Evolutionary conservation across 2,113 vertebrate genomes (phyloP), one percentile per base, ranked within the genome.

Genomic region (Tringa solitaria): DNA sequence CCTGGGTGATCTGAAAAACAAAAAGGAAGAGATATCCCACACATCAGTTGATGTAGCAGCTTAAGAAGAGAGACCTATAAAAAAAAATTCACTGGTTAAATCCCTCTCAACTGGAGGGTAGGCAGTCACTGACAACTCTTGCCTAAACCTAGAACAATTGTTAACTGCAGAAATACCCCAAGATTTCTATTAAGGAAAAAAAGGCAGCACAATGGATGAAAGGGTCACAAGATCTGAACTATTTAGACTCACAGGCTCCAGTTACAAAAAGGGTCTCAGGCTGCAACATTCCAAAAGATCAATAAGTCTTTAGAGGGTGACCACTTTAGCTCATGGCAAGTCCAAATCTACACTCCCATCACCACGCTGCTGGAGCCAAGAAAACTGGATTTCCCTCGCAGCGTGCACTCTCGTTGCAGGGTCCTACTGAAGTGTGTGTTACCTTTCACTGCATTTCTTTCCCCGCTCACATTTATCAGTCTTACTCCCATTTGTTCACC

Each of bases 1-100:
- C 99, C 95, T 99, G 99, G 8, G 99, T 99, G 95, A 99, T 98
- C 99, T 99, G 97, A 3, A 84, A 54, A 33, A 67, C 39, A 54
- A 15, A 30, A 30, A 56, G 70, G 32, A 37, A 92, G 22, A 41
- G 43, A 83, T 2, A 17, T 2, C 30, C 46, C 89, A 43, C 10
- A 5, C 73, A 35, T 76, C 33, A 86, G 85, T 50, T 6, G 13
- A 22, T 2, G 12, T 3, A 45, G 72, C 45, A 39, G 64, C 37
- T 23, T 15, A 28, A 69, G 35, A 86, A n/a, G 5, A 75, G 3
- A 72, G 14, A 46, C 1, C 26, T 21, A 3, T 2, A 24, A 46
- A 64, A 45, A 33, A 30, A 51, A 53, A 16, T 8, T 37, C 24
- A 13, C 7, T 19, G 17, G 7, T 57, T 14, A 27, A 56, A 87